Conservation (phyloP, 2,113 vertebrate species). For the Lycaon pictus region DNA sequence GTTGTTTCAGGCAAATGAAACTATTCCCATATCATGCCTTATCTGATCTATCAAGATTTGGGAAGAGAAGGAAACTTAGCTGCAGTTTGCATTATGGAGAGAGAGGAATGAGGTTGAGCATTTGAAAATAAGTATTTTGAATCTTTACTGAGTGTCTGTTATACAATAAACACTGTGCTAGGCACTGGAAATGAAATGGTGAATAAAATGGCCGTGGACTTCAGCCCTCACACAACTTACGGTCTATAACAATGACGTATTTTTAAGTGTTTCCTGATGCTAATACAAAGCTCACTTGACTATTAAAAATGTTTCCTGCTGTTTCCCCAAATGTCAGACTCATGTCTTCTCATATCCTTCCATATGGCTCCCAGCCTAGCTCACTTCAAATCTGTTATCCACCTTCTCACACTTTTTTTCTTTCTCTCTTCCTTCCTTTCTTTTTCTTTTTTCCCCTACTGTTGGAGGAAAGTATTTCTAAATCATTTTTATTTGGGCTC, state of each 20-base stretch:
- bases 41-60: background rate
- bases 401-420: background rate
- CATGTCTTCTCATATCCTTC: background rate
- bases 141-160: background rate
- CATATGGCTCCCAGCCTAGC: background rate
- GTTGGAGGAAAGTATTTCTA: background rate
- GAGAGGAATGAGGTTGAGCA: background rate
- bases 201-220: background rate
- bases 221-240: background rate
- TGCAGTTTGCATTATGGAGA: background rate
- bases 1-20: background rate
- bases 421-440: background rate
- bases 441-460: background rate
- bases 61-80: background rate
- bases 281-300: constrained; percentile 3
- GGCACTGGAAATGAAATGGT: background rate
- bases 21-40: background rate
- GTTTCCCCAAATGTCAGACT: constrained; percentile 9
- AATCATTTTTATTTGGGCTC: background rate
- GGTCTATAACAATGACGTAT: background rate
- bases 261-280: constrained; percentile 29
- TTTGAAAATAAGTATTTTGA: constrained; percentile 17
- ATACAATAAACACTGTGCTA: background rate
- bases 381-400: background rate
- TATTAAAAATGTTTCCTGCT: constrained; percentile 40